A percentile compares a stretch with the other conserved stretches of the same genome.
phyloP scores from a whole-genome alignment of 92 coral and sea anemone species.

The Paragorgia papillata region DNA sequence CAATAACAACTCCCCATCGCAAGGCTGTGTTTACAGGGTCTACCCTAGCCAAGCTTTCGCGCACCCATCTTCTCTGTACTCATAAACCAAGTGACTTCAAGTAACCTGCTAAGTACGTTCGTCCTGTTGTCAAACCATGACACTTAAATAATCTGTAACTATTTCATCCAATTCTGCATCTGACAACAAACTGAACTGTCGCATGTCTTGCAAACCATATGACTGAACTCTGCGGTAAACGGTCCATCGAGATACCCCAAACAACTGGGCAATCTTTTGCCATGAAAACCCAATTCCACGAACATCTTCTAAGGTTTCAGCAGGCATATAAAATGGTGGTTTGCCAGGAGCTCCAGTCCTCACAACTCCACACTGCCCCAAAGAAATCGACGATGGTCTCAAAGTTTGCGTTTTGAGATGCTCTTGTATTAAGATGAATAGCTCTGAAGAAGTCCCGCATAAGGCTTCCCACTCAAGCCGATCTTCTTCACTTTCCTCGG shows the following conservation, averaged over 20 bases:
- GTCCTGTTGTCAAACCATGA: slow-evolving; percentile 55
- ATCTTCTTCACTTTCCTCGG: slow-evolving; percentile 36
- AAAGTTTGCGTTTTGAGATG: slow-evolving; percentile 25
- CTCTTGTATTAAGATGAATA: slow-evolving; percentile 31
- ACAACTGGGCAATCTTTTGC: slow-evolving; percentile 35
- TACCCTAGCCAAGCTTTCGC: slow-evolving; percentile 52
- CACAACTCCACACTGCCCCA: slow-evolving; percentile 40
- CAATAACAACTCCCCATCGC: slow-evolving; percentile 60
- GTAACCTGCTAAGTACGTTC: slow-evolving; percentile 51
- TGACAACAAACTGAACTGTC: slow-evolving; percentile 12
- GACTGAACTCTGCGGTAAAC: slow-evolving; percentile 31
- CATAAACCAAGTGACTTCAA: slow-evolving; percentile 56
- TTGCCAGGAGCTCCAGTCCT: slow-evolving; percentile 37
- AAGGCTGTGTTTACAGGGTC: slow-evolving; percentile 66
- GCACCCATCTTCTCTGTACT: slow-evolving; percentile 53
- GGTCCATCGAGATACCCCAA: slow-evolving; percentile 48
- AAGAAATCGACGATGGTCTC: slow-evolving; percentile 38
- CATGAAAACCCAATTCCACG: slow-evolving; percentile 50
- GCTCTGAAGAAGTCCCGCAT: slow-evolving; percentile 5
- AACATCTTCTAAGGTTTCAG: slow-evolving; percentile 27
- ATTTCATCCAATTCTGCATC: slow-evolving; percentile 52
- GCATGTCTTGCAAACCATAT: slow-evolving; percentile 19
- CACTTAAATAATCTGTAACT: no score
- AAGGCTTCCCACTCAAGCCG: slow-evolving; percentile 26
- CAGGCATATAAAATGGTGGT: no score